Conservation (phyloP, 2,113 vertebrate species). For the Mormoops blainvillei region DNA sequence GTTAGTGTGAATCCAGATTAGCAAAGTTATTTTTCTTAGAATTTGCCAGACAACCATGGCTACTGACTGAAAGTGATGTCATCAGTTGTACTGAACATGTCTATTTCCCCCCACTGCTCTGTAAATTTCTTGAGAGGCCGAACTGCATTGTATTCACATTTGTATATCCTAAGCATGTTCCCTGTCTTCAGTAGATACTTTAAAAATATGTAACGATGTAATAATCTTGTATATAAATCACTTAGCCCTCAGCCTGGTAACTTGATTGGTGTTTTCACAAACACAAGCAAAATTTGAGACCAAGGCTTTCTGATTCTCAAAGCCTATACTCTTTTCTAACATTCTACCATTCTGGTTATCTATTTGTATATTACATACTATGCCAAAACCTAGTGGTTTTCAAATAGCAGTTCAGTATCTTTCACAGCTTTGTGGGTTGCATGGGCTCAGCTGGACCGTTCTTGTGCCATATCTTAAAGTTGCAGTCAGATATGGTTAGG, state of each 20-base stretch:
- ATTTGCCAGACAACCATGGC: neutral
- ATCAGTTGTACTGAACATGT: neutral
- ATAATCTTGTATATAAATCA: neutral
- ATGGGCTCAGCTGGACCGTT: neutral
- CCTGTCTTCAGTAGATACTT: neutral
- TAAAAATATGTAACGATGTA: neutral
- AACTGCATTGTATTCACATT: neutral
- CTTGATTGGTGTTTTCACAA: neutral
- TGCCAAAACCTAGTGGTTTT: neutral
- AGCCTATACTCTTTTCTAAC: neutral
- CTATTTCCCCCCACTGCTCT: neutral
- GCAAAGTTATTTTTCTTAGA: neutral
- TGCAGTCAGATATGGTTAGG: neutral
- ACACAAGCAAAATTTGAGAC: neutral
- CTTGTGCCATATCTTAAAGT: neutral
- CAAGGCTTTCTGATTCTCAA: neutral
- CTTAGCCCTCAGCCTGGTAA: neutral
- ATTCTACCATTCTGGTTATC: neutral
- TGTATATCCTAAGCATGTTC: neutral
- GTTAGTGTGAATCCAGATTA: slow-evolving; percentile 15
- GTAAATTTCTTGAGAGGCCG: neutral
- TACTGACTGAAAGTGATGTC: neutral
- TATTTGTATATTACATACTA: neutral
- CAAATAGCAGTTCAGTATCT: neutral
- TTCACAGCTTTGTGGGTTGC: neutral